A percentile compares a stretch with the other conserved stretches of the same genome.
Conservation (phyloP, 2,797 vertebrate genomes). For the Loris lydekkerianus region DNA sequence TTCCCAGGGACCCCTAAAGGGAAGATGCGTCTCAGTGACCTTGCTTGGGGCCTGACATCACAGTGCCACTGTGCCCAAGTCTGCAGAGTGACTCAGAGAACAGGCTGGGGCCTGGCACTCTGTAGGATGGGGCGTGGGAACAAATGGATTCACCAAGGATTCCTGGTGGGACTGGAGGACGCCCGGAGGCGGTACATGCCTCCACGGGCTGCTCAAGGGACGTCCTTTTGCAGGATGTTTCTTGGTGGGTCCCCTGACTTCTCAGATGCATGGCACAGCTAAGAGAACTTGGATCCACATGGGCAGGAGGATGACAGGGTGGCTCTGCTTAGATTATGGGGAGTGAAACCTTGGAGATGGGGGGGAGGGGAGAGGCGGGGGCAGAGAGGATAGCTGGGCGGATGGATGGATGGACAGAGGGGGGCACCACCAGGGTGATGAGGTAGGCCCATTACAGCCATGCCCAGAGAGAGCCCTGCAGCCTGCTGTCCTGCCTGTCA, state of each 20-base stretch:
- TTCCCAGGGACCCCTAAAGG: background rate
- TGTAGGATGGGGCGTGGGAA: background rate
- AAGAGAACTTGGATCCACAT: too few species aligned
- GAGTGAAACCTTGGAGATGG: fast-evolving
- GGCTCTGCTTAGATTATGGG: background rate
- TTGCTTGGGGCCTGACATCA: background rate
- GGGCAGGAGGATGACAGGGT: background rate
- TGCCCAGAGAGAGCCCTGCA: background rate
- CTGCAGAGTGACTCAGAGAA: background rate
- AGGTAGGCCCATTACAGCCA: background rate
- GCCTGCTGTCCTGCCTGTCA: background rate
- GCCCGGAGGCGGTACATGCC: fast-evolving
- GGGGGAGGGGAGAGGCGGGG: background rate
- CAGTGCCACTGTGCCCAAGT: fast-evolving
- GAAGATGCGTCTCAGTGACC: background rate
- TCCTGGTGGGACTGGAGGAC: too few species aligned
- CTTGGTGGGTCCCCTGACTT: background rate
- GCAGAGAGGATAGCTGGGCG: fast-evolving
- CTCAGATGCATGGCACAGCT: background rate
- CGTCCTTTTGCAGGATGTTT: fast-evolving
- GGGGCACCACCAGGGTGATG: too few species aligned
- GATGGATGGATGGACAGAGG: too few species aligned
- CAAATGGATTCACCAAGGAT: background rate
- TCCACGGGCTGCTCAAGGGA: background rate
- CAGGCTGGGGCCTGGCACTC: fast-evolving